Base-by-base conservation (phyloP, 2,888 invertebrate species). In the Caenorhabditis becei region DNA sequence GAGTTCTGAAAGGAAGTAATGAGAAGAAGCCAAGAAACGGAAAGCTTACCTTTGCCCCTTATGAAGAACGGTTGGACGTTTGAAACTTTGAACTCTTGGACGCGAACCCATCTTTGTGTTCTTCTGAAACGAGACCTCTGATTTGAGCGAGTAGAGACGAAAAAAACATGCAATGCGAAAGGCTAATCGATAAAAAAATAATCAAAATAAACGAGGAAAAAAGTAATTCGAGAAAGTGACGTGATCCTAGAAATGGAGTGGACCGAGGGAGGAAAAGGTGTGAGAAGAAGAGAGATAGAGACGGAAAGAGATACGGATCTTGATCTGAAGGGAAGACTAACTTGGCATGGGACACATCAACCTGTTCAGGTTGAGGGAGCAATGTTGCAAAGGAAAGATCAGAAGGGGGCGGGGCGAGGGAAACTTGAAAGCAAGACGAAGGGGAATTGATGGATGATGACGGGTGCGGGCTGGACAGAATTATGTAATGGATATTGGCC, bases 11-110 rank as follows among this genome's bases (percentile, higher is more conserved):
- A 51, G 20, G 20, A 61, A 14, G 0, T 5, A 47, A 2, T 24
- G 35, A 49, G 4, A 26, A 41, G 23, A 28, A 24, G 11, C 18
- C 14, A 20, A 23, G 11, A 26, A 53, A n/a, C 10, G 10, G 20
- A 10, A 28, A n/a, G 11, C 26, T 26, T 56, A 79, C 80, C 80
- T 71, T 37, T 81, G 81, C 11, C 72, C 72, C 54, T 77, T 72
- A 37, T 72, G 67, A 26, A 81, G 56, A 14, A 81, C 72, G 11
- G 71, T 54, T 24, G 59, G 65, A 20, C 81, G 77, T 72, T 81
- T 81, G 61, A 81, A 71, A 41, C 67, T 71, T 28, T 72, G 74
- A 63, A 80, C 44, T 69, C 26, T 49, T 28, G 77, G 62, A 32
- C 24, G 18, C 23, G 67, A 69, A 63, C 77, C 54, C 77, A 77